Evolutionary conservation across 92 coral and sea anemone genomes (phyloP), one percentile per base, ranked within the genome.

Genomic region (Epizoanthus fatuus): DNA sequence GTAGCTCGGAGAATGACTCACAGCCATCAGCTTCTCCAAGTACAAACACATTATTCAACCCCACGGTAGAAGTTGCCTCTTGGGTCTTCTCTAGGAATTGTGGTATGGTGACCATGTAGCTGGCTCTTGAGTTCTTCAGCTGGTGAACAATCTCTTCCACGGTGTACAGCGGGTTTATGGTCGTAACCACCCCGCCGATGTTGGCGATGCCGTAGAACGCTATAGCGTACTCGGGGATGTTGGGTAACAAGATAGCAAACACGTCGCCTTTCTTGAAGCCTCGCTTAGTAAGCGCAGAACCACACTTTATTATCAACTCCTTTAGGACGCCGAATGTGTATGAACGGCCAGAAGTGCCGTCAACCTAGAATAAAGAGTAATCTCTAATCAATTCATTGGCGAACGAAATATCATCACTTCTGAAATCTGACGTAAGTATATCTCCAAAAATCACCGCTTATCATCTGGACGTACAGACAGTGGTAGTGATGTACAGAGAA

Each of bases 221-320:
- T 44, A 96, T 89, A 1, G 98, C 93, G 58, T 68, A 96, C 72
- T 96, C 95, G 19, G 89, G 91, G 29, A 94, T 77, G 86, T 96
- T 96, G 14, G 96, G 95, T 14, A 81, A 83, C 52, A 92, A 25
- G 17, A 94, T 81, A 39, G 96, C 98, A 67, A 89, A 91, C 17
- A 96, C 96, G 42, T 96, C 96, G 45, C 98, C 96, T 89, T 92
- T 90, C 77, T 87, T 94, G 75, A 94, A 90, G 20, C 98, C 98
- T 86, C 84, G 86, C 44, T 77, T 86, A 40, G 93, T 73, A 74
- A 94, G 89, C n/a, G 95, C 95, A 25, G 99, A 90, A 63, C 91
- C 95, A 32, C 80, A 87, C 29, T 92, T 92, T 44, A 56, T 80
- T 3, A 73, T 54, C 65, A 92, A 72, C 9, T 70, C 85, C 11